Evolutionary conservation across 2,113 vertebrate species (phyloP).

Genomic region (Pachyramphus minor): DNA sequence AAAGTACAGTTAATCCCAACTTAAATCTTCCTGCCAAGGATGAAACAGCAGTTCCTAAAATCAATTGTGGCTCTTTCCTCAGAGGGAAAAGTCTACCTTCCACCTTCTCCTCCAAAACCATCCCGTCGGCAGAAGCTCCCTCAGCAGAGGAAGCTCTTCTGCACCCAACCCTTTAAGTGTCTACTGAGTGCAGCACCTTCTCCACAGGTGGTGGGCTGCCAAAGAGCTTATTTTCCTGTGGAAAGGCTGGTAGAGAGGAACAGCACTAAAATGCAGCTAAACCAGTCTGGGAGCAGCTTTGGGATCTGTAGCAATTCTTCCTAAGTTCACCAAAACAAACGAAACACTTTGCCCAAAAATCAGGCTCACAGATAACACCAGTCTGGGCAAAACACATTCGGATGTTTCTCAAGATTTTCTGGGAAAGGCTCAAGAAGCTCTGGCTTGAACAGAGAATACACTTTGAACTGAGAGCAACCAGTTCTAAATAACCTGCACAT

Average conservation of each 20-base stretch:
- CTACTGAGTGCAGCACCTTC: neutral
- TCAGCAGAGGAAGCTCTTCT: neutral
- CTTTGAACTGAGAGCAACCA: neutral
- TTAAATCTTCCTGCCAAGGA: neutral
- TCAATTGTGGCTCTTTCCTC: neutral
- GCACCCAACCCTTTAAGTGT: neutral
- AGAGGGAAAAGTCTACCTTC: neutral
- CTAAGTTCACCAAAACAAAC: neutral
- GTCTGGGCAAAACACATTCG: neutral
- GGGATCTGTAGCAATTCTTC: neutral
- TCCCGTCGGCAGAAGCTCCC: neutral
- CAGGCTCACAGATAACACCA: neutral
- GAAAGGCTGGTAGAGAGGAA: neutral
- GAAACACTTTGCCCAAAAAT: neutral
- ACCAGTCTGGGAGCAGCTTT: neutral
- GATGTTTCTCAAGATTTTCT: neutral
- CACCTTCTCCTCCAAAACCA: neutral
- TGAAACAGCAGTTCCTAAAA: neutral
- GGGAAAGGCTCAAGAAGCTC: neutral
- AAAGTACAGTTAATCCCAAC: neutral
- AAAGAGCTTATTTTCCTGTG: neutral
- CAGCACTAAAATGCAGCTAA: neutral
- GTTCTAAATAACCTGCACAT: neutral
- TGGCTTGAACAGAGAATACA: neutral
- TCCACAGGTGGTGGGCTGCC: neutral